phyloP scores from a whole-genome alignment of 2,797 vertebrate genomes.

The Mycteria americana region DNA sequence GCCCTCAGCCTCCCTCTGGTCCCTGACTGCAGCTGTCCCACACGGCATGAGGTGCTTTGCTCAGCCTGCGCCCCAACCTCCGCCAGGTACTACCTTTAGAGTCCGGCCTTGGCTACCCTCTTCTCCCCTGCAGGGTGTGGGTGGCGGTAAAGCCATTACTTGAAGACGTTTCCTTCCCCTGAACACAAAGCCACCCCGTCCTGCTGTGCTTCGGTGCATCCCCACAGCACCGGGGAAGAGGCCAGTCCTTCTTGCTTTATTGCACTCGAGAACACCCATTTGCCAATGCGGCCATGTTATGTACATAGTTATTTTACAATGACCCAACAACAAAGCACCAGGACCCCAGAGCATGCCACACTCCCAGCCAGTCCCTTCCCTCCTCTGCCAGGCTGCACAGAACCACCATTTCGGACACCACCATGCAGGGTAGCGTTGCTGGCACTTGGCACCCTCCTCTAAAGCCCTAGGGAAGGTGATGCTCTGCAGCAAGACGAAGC shows the following conservation, averaged over 20 bases:
- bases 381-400: accelerated
- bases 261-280: conserved; percentile 10
- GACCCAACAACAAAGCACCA: neutral
- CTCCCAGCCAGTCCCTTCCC: neutral
- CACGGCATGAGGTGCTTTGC: neutral
- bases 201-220: neutral
- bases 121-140: accelerated
- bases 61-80: neutral
- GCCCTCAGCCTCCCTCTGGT: neutral
- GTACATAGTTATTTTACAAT: neutral
- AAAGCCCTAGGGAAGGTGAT: neutral
- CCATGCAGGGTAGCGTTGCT: neutral
- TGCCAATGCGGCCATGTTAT: accelerated
- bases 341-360: accelerated
- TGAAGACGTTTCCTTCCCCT: neutral
- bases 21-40: too few relatives aligned
- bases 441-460: neutral
- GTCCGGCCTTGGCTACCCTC: neutral
- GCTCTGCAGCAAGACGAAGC: neutral
- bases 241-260: conserved; percentile 43
- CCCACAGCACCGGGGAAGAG: neutral
- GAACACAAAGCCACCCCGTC: accelerated
- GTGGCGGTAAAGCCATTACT: neutral
- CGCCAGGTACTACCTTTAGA: neutral
- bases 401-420: neutral